These are phyloP conservation scores for Euura saliciscinereae DNA, from an alignment of 1,140 invertebrate species.

Conservation along the genomic window DNA sequence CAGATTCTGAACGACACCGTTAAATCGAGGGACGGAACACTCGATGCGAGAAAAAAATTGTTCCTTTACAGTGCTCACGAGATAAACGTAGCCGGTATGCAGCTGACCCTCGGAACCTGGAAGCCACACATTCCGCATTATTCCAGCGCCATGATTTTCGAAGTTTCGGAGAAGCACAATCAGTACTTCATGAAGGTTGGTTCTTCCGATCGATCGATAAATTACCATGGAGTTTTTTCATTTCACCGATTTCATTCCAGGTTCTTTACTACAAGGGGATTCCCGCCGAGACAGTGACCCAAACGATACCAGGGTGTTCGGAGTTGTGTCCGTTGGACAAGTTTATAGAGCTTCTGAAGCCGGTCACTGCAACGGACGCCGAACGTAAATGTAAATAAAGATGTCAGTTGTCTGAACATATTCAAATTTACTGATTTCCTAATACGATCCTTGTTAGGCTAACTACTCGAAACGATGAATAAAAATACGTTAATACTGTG, in stretches of 20 bases:
- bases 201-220: constrained; percentile 5
- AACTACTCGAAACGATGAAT: too few species aligned
- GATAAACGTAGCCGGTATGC: constrained; percentile 69
- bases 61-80: constrained; percentile 72
- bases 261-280: constrained; percentile 1
- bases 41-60: constrained; percentile 54
- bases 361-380: not conserved
- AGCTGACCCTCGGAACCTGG: constrained; percentile 68
- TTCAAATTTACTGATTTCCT: too few species aligned
- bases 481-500: too few species aligned
- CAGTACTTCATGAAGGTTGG: constrained; percentile 61
- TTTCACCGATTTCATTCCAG: not conserved
- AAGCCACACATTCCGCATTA: constrained; percentile 64
- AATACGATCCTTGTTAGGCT: too few species aligned
- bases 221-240: too few species aligned
- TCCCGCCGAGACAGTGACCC: not conserved
- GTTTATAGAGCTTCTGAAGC: not conserved
- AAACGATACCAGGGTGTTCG: constrained; percentile 1
- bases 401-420: too few species aligned
- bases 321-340: not conserved
- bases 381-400: not conserved
- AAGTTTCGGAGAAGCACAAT: constrained; percentile 32
- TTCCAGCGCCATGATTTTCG: constrained; percentile 55
- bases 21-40: constrained; percentile 44
- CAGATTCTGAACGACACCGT: constrained; percentile 60